Conservation (phyloP, 2,888 invertebrate species). For the Holacanthella duospinosa region DNA sequence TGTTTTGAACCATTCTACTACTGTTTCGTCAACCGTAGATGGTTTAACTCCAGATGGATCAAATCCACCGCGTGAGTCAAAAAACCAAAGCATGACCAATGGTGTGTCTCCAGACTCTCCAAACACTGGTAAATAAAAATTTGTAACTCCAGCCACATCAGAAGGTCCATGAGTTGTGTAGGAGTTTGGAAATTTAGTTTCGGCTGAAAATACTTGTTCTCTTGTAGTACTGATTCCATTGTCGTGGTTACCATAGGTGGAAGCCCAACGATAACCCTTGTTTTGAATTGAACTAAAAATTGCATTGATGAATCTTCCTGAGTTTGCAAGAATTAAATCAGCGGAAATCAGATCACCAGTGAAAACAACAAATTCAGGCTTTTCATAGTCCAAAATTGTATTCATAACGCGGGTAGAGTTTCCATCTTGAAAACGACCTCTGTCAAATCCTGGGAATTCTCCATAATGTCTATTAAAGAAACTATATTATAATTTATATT, state of each 20-base stretch:
- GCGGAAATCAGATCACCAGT: slow-evolving; percentile 20
- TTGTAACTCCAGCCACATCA: slow-evolving; percentile 14
- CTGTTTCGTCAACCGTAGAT: slow-evolving; percentile 12
- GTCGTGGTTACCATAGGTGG: slow-evolving; percentile 21
- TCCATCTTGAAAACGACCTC: slow-evolving; percentile 16
- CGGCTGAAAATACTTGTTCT: slow-evolving; percentile 15
- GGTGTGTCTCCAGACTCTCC: slow-evolving; percentile 2
- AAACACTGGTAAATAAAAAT: slow-evolving; percentile 18
- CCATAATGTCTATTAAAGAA: slow-evolving; percentile 16
- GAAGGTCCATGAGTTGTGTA: slow-evolving; percentile 11
- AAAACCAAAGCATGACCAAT: slow-evolving; percentile 19
- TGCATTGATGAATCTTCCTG: slow-evolving; percentile 14
- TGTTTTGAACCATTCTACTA: slow-evolving; percentile 15
- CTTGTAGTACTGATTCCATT: slow-evolving; percentile 15
- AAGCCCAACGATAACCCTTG: slow-evolving; percentile 16
- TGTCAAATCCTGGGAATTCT: slow-evolving; percentile 15
- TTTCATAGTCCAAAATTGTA: slow-evolving; percentile 13
- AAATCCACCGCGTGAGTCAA: slow-evolving; percentile 20
- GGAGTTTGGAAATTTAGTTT: slow-evolving; percentile 11
- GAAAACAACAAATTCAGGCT: slow-evolving; percentile 19
- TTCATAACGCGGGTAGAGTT: slow-evolving; percentile 17
- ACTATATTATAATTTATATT: background rate
- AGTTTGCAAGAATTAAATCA: slow-evolving; percentile 13
- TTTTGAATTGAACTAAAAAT: background rate
- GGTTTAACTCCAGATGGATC: slow-evolving; percentile 15